A percentile compares a stretch with the other conserved stretches of the same genome.
Conservation (phyloP, 2,113 vertebrate species). For the Sapajus apella region DNA sequence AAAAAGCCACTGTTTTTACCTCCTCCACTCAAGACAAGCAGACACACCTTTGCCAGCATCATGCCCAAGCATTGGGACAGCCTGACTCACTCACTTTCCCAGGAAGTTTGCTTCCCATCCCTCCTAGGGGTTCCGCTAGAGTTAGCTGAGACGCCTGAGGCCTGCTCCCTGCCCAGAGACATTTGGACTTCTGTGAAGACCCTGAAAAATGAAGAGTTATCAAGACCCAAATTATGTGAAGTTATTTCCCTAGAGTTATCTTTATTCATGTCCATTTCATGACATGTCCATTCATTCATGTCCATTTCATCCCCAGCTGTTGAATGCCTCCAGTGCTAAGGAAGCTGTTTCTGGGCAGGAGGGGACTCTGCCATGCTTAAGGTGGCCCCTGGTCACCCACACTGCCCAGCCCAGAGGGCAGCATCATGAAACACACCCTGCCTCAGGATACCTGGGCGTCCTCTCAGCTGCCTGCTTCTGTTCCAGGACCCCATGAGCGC, state of each 20-base stretch:
- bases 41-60: not conserved
- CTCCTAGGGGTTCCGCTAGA: not conserved
- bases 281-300: too few relatives aligned
- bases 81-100: not conserved
- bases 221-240: not conserved
- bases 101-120: not conserved
- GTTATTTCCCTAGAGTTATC: not conserved
- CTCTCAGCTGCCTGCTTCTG: not conserved
- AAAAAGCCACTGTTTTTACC: not conserved
- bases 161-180: not conserved
- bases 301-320: not conserved
- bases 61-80: not conserved
- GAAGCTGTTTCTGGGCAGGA: not conserved
- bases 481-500: not conserved
- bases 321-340: not conserved
- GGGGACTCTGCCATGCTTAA: not conserved
- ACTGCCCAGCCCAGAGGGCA: too few relatives aligned
- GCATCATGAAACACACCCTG: not conserved
- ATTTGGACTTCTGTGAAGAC: not conserved
- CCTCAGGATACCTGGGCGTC: fast-evolving
- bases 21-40: not conserved
- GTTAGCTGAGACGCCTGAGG: not conserved
- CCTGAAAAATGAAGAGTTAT: not conserved
- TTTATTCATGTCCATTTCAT: not conserved
- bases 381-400: fast-evolving